Evolutionary conservation across 2,888 invertebrate genomes (phyloP), one percentile per base, ranked within the genome.

Genomic region (Platerodrilus igneus): DNA sequence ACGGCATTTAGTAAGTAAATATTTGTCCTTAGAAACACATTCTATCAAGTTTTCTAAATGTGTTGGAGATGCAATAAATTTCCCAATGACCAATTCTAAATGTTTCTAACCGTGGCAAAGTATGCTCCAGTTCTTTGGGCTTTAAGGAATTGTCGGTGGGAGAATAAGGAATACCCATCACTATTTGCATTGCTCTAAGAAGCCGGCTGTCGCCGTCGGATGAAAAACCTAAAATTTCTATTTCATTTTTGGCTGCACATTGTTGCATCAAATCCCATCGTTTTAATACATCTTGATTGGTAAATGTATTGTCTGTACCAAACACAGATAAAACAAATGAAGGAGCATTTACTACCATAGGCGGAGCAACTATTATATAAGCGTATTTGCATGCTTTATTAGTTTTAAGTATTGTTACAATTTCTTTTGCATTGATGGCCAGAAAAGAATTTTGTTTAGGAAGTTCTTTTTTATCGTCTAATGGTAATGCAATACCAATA

Each of bases 261-360:
- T 23, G 13, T 15, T 14, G 9, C 7, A 34, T 34, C 4, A 6
- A 5, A 13, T 25, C 20, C 27, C 27, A 27, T 26, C 35, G 16
- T 3, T 26, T 17, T 10, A 16, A 7, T n/a, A 35, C 13, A 35
- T 35, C 11, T n/a, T 17, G 9, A 35, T 10, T 26, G 3, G 9
- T 35, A 35, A 35, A 35, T 26, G 10, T 26, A n/a, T 35, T 25
- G 19, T 23, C 25, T 20, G 20, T 31, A 18, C 18, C 35, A 35
- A 35, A 35, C 9, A 35, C 15, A 9, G 18, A 3, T 18, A 25
- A 10, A 26, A 3, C 3, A 31, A 31, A 31, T 20, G 31, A 19
- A 11, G 31, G 31, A 31, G 31, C 21, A 8, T 30, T 31, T 20
- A 10, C 5, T 15, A 7, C 10, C 4, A 21, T 4, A 4, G 31